Evolutionary conservation across 2,888 invertebrate genomes (phyloP), one percentile per base, ranked within the genome.

Genomic region (Drosophila demipolita): DNA sequence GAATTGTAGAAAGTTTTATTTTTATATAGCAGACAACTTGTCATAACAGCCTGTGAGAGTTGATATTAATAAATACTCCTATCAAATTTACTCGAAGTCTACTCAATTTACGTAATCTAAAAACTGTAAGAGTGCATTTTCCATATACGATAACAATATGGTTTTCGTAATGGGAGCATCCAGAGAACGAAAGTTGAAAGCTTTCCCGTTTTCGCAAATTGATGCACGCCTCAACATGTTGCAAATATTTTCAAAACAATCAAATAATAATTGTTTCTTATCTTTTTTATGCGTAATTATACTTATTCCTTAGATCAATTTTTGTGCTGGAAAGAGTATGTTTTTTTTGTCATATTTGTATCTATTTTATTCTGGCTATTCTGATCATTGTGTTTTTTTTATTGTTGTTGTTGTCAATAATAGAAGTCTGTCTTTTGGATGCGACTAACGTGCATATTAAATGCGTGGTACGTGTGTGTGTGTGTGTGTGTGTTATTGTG

Each of bases 401-500:
- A 17, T 57, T 80, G 64, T 65, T 77, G 64, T 69, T 66, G 52
- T 75, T 88, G 89, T 86, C 90, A 83, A 90, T 83, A 90, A 84
- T 79, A 88, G 85, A 87, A 73, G 75, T 63, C 59, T 62, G 67
- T 76, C 70, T 62, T 66, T 63, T 48, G 65, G 63, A 66, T 67
- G 55, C 35, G 64, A 66, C 63, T 54, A 72, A 66, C 75, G 63
- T 88, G 83, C 86, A 84, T 86, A 84, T 83, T 80, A 74, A 88
- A 73, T 80, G 88, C 75, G 63, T 69, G 76, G 66, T 65, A 57
- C 52, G 50, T 61, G 55, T 45, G 42, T 45, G 42, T 73, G 26
- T 45, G 42, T 73, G 26, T 57, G 36, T n/a, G 40, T 40, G 42
- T 66, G 57, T 38, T 38, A 40, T 55, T 49, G 35, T 42, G 62